These are phyloP conservation scores for Caradrina clavipalpis DNA, from an alignment of 2,888 invertebrate species.

Conservation along the genomic window DNA sequence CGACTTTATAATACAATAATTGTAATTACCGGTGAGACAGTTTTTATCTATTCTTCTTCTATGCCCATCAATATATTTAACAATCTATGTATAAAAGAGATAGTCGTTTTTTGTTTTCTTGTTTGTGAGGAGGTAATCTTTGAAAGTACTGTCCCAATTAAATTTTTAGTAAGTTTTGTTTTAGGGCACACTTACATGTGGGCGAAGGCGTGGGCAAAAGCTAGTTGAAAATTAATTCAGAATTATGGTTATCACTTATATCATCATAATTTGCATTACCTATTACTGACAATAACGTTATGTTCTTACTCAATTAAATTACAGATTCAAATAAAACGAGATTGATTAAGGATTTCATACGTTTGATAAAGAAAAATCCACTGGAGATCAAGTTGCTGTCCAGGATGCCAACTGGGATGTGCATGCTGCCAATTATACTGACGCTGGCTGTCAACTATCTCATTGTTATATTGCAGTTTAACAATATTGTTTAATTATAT, in stretches of 20 bases:
- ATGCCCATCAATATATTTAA: no score
- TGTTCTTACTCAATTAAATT: not conserved
- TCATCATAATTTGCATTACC: no score
- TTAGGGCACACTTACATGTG: no score
- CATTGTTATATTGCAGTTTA: constrained; percentile 25
- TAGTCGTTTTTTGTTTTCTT: no score
- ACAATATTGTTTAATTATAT: constrained; percentile 8
- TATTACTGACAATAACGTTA: not conserved
- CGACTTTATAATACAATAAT: constrained; percentile 28
- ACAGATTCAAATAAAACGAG: constrained; percentile 5
- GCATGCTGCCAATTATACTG: constrained; percentile 9
- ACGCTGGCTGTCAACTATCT: constrained; percentile 7
- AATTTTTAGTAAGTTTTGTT: no score
- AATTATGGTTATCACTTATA: no score
- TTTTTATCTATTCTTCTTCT: no score
- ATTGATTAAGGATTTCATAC: constrained; percentile 9
- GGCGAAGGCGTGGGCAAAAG: no score
- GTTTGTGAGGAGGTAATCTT: no score
- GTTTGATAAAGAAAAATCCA: constrained; percentile 14
- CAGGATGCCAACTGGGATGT: constrained; percentile 15
- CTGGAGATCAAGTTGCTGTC: constrained; percentile 17
- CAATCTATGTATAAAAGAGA: no score
- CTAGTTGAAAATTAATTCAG: no score
- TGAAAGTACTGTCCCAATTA: no score
- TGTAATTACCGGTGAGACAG: constrained; percentile 7